These are phyloP conservation scores for Microtus montanus DNA, from an alignment of 2,113 vertebrate species.

Conservation along the genomic window DNA sequence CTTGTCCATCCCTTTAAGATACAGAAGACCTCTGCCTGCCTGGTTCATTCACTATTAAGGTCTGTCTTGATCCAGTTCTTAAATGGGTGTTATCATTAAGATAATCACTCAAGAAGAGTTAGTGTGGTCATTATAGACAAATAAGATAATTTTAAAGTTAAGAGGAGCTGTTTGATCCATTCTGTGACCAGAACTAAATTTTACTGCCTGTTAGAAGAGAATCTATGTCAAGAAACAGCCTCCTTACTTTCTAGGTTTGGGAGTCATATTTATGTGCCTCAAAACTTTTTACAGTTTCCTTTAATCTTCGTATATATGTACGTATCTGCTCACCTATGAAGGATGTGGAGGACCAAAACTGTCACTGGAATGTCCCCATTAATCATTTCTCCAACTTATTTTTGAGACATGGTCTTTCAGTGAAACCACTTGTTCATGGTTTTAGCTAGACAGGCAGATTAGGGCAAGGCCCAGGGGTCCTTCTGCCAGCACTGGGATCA, in stretches of 20 bases:
- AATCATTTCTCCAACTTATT: background rate
- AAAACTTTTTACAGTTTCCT: slow-evolving; percentile 23
- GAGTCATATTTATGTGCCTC: background rate
- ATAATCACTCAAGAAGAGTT: background rate
- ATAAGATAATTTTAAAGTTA: background rate
- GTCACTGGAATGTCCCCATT: background rate
- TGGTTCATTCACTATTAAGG: background rate
- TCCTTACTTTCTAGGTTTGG: background rate
- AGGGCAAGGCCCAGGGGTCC: background rate
- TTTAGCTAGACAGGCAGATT: background rate
- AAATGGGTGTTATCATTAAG: background rate
- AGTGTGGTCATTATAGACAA: background rate
- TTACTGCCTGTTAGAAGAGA: background rate
- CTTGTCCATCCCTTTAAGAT: background rate
- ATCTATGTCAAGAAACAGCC: background rate
- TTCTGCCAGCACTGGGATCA: too few relatives aligned
- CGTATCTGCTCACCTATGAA: too few relatives aligned
- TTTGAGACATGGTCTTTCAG: background rate
- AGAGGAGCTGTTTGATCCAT: background rate
- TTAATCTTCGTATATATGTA: background rate
- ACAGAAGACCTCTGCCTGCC: background rate
- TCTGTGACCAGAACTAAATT: background rate
- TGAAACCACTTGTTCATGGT: background rate
- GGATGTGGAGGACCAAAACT: background rate
- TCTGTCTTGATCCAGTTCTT: background rate